phyloP scores from a whole-genome alignment of 2,888 invertebrate genomes.

The Drosophila gaucha region DNA sequence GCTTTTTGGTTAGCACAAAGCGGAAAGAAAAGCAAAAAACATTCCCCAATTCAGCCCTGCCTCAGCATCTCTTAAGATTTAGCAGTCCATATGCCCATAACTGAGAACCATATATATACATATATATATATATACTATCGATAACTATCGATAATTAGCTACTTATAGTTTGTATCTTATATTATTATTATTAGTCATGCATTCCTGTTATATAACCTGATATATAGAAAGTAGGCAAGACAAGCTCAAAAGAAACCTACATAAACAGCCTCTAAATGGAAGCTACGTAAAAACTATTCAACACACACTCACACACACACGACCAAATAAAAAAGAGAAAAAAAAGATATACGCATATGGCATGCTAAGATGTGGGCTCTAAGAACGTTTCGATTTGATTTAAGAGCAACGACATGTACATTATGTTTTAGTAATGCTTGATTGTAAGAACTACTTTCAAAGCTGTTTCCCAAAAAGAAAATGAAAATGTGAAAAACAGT shows the following conservation, averaged over 20 bases:
- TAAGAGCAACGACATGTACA: constrained; percentile 66
- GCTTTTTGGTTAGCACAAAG: constrained; percentile 74
- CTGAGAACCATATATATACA: constrained; percentile 38
- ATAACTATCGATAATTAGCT: constrained; percentile 52
- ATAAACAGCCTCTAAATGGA: constrained; percentile 64
- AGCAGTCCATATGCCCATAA: constrained; percentile 52
- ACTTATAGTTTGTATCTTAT: constrained; percentile 67
- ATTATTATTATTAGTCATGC: constrained; percentile 73
- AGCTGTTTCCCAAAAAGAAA: constrained; percentile 29
- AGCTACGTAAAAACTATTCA: constrained; percentile 67
- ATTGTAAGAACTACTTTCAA: constrained; percentile 54
- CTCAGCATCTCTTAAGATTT: constrained; percentile 43
- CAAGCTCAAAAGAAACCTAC: constrained; percentile 65
- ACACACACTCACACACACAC: constrained; percentile 21
- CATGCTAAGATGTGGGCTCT: constrained; percentile 61
- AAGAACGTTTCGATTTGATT: constrained; percentile 43
- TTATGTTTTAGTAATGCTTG: constrained; percentile 83
- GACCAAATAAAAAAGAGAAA: too few relatives aligned
- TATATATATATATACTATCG: constrained; percentile 22
- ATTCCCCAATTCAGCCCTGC: constrained; percentile 60
- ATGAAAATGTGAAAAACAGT: constrained; percentile 8
- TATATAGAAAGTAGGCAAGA: constrained; percentile 60
- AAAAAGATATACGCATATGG: constrained; percentile 45
- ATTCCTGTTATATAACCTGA: constrained; percentile 78
- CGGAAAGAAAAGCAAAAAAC: constrained; percentile 45